These are phyloP conservation scores for Gymnobelideus leadbeateri DNA, from an alignment of 2,113 vertebrate genomes.

Conservation along the genomic window DNA sequence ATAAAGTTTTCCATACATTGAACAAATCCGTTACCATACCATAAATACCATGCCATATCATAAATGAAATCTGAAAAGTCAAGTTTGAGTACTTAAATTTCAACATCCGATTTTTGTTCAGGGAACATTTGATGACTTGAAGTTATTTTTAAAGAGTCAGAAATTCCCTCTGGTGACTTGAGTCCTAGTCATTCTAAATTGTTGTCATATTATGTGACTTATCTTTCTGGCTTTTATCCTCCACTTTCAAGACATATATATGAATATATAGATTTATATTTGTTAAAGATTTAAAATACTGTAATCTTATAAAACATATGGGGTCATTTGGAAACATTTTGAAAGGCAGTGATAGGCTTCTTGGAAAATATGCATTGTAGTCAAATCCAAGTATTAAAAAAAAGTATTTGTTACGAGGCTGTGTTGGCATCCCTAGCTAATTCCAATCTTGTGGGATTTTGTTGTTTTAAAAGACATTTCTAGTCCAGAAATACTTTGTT, in stretches of 20 bases:
- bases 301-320: conserved; percentile 41
- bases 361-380: conserved; percentile 55
- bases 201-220: neutral
- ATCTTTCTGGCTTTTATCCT: conserved; percentile 42
- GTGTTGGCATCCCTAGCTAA: conserved; percentile 50
- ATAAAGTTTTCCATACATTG: neutral
- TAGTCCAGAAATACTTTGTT: conserved; percentile 15
- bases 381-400: conserved; percentile 67
- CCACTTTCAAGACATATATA: conserved; percentile 49
- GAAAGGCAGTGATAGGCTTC: conserved; percentile 69
- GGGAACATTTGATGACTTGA: neutral
- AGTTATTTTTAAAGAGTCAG: neutral
- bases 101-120: neutral
- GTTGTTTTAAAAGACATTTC: conserved; percentile 43
- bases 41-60: neutral
- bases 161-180: neutral
- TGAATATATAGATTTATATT: conserved; percentile 35
- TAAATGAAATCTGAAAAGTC: neutral
- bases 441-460: conserved; percentile 56
- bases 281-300: conserved; percentile 33
- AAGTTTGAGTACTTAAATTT: neutral
- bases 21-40: neutral
- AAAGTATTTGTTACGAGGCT: conserved; percentile 44
- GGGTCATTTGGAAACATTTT: conserved; percentile 67
- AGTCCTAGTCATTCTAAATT: neutral